A percentile compares a stretch with the other conserved stretches of the same genome.
Conservation (phyloP, 2,888 invertebrate species). For the Conus canariensis region DNA sequence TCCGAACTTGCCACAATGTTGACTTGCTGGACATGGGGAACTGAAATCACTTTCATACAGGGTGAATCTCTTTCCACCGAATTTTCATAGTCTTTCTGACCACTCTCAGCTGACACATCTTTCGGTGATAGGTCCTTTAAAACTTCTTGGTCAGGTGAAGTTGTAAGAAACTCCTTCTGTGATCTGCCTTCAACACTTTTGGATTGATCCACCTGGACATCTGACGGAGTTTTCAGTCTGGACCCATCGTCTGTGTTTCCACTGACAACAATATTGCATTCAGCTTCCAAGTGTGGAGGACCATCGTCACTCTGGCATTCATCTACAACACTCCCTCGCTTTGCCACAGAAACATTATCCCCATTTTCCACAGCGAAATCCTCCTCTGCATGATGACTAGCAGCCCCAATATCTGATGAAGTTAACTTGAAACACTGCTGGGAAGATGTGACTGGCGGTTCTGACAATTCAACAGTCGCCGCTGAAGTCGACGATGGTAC, state of each 20-base stretch:
- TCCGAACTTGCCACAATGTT: background rate
- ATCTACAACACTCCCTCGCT: background rate
- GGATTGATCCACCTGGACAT: background rate
- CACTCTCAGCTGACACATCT: background rate
- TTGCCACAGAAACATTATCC: background rate
- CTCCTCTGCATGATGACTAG: background rate
- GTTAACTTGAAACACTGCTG: background rate
- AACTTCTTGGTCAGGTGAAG: background rate
- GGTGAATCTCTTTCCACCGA: background rate
- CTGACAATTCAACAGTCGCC: too few relatives aligned
- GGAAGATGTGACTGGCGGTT: background rate
- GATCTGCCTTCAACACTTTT: background rate
- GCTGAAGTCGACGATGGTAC: too few relatives aligned
- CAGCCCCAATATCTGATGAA: background rate
- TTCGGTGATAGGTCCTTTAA: background rate
- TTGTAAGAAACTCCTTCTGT: background rate
- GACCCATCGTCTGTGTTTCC: background rate
- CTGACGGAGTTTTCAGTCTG: background rate
- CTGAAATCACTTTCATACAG: background rate
- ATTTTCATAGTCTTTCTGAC: background rate
- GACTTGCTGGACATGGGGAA: background rate
- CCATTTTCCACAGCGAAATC: background rate
- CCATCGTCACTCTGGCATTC: background rate
- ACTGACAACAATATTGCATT: background rate
- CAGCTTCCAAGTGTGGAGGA: background rate